Base-by-base conservation (phyloP, 2,888 invertebrate genomes). In the Lamellibrachia columna region DNA sequence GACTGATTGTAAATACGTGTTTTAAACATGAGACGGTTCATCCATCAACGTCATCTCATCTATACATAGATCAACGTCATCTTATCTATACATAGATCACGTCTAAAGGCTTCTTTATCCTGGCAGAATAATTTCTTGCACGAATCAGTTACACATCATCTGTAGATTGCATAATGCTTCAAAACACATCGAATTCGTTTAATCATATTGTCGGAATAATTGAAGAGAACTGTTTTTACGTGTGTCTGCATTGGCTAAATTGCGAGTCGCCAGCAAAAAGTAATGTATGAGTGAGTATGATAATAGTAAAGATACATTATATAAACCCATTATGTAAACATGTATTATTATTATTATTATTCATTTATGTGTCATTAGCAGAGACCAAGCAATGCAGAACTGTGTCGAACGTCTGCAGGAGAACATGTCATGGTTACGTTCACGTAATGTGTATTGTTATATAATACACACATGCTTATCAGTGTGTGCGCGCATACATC, bases 41-140 rank as follows among this genome's bases (percentile, higher is more conserved):
- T 60, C 60, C 22, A 60, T 75, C 75, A 75, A 75, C 75, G 15
- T 75, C 15, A 75, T 75, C 75, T 75, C 22, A 75, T 75, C 75
- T 75, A 75, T 75, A 75, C 40, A 40, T 40, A 40, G 40, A 40
- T 75, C 75, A 75, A 75, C 75, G 15, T 75, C 15, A 75, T 75
- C 75, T 75, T 22, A 75, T 75, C 75, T 75, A 75, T 75, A 75
- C 75, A 75, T 75, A 75, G 75, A 75, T 75, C 75, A 75, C 15
- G 75, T 75, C 75, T 75, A 75, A 75, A 75, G 22, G 15, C 75
- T 75, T 22, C 75, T 75, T 75, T 22, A 75, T 75, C 75, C 58
- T 58, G 22, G 75, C 75, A 75, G 75, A 75, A 75, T 75, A 15
- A 75, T 75, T 75, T 75, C 75, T 22, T 75, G 75, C 15, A 75